Evolutionary conservation across 2,797 vertebrate genomes (phyloP).

Genomic region (Bufotes viridis): DNA sequence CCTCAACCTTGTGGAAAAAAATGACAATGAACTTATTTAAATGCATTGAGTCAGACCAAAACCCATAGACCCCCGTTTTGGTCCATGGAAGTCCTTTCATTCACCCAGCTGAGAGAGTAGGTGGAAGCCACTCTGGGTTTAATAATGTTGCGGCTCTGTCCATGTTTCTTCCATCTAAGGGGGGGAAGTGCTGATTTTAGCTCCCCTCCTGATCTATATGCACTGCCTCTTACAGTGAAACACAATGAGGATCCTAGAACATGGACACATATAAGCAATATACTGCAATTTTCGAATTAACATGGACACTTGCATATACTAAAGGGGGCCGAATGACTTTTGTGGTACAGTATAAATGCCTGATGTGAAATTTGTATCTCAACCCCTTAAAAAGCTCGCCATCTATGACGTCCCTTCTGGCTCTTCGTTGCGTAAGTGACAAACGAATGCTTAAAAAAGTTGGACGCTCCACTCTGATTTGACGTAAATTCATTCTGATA

Average conservation of each 20-base stretch:
- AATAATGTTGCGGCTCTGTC: too few relatives aligned
- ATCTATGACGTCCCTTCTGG: neutral
- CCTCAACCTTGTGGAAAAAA: too few relatives aligned
- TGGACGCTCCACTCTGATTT: conserved; percentile 9
- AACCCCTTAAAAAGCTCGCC: neutral
- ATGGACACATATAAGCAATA: neutral
- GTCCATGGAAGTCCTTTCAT: neutral
- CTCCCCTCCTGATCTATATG: neutral
- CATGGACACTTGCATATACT: neutral
- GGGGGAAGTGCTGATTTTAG: too few relatives aligned
- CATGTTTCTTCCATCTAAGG: neutral
- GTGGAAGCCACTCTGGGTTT: too few relatives aligned
- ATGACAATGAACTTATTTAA: too few relatives aligned
- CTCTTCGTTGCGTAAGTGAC: neutral
- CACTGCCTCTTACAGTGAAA: neutral
- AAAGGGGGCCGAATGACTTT: neutral
- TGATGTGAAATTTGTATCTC: neutral
- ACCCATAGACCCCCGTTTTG: neutral
- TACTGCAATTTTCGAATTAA: neutral
- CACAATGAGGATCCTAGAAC: neutral
- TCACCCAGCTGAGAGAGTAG: neutral
- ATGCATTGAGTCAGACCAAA: too few relatives aligned
- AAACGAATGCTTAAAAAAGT: conserved; percentile 2
- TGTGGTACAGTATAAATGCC: neutral
- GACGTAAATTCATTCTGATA: conserved; percentile 24